Percentiles rank a stretch among this genome's conserved stretches.
Evolutionary conservation across 2,113 vertebrate genomes (phyloP).

Genomic region (Ochotona curzoniae): DNA sequence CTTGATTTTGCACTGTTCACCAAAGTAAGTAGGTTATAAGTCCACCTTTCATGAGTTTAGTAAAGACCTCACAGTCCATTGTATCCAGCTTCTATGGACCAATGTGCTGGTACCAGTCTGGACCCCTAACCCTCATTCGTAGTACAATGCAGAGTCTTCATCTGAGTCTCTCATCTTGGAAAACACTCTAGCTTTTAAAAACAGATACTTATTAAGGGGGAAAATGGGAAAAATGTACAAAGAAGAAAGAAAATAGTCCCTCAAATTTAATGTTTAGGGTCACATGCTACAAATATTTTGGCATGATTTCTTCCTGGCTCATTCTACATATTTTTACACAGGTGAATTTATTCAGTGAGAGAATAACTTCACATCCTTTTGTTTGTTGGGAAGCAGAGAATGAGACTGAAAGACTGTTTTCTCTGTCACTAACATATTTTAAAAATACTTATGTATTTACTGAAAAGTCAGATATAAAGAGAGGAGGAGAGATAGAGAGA

Average conservation of each 20-base stretch:
- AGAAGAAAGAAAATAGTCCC: background rate
- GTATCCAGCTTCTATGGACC: background rate
- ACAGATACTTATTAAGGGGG: too few relatives aligned
- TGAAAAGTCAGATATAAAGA: too few relatives aligned
- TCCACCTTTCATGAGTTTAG: too few relatives aligned
- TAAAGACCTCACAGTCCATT: background rate
- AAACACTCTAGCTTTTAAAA: background rate
- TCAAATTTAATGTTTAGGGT: background rate
- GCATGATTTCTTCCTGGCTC: background rate
- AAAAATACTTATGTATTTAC: too few relatives aligned
- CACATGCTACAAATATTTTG: background rate
- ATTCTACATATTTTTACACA: background rate
- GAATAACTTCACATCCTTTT: background rate
- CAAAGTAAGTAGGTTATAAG: too few relatives aligned
- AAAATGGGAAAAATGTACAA: background rate
- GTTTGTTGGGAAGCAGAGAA: background rate
- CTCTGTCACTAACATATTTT: background rate
- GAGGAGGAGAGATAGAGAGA: too few relatives aligned
- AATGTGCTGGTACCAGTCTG: accelerated
- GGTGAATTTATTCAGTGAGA: constrained; percentile 45
- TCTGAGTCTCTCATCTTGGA: background rate
- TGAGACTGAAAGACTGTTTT: background rate
- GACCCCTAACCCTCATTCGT: accelerated
- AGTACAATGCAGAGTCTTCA: background rate
- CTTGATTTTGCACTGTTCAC: too few relatives aligned